Conservation (phyloP, 2,797 vertebrate genomes). For the Sebastes ruberrimus region DNA sequence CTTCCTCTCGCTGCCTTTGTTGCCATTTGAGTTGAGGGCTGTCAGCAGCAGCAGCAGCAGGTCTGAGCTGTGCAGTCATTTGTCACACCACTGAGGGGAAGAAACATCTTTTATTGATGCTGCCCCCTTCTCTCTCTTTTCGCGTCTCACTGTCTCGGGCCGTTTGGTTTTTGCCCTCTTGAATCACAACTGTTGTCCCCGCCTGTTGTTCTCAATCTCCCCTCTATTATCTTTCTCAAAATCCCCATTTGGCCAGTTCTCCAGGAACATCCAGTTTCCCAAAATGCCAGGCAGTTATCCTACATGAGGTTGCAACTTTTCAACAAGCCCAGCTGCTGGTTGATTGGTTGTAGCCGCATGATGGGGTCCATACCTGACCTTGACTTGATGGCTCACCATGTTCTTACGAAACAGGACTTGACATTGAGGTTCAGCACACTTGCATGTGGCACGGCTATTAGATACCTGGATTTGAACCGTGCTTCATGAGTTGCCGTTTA, state of each 20-base stretch:
- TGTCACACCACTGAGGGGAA: conserved; percentile 66
- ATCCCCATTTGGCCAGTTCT: conserved; percentile 15
- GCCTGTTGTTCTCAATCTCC: conserved; percentile 12
- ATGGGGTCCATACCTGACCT: conserved; percentile 31
- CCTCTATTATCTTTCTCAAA: conserved; percentile 12
- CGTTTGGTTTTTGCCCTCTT: conserved; percentile 54
- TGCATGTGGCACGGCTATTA: background rate
- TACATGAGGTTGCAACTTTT: conserved; percentile 11
- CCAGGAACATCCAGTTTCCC: background rate
- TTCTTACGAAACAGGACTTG: conserved; percentile 1
- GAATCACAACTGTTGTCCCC: conserved; percentile 33
- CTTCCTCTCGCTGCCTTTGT: conserved; percentile 31
- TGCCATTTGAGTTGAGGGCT: conserved; percentile 55
- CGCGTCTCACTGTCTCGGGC: conserved; percentile 33
- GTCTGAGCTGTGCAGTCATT: conserved; percentile 73
- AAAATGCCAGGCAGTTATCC: conserved; percentile 20
- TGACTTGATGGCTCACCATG: conserved; percentile 17
- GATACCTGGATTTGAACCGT: background rate
- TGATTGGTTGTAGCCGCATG: background rate
- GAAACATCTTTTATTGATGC: conserved; percentile 70
- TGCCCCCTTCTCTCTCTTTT: conserved; percentile 35
- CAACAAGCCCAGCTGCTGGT: background rate
- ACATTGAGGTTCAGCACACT: background rate
- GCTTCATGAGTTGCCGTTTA: conserved; percentile 17
- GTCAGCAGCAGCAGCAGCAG: conserved; percentile 50